Evolutionary conservation across 2,888 invertebrate genomes (phyloP).

Genomic region (Tetragonisca angustula): DNA sequence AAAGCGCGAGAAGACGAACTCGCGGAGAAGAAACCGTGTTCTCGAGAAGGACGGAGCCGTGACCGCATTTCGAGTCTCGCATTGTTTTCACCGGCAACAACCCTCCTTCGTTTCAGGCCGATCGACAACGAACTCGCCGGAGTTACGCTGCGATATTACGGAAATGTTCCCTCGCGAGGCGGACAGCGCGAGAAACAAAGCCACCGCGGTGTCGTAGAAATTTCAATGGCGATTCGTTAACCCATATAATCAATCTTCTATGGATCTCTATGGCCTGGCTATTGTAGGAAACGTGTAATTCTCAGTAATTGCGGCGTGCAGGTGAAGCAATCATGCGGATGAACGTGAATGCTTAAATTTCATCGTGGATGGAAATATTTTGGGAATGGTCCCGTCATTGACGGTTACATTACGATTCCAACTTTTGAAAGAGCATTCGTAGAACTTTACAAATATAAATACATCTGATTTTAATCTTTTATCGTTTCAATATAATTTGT

Average conservation of each 20-base stretch:
- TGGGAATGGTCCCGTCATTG: too few relatives aligned
- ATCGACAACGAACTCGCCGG: slow-evolving; percentile 48
- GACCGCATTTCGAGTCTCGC: slow-evolving; percentile 59
- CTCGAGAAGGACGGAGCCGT: slow-evolving; percentile 44
- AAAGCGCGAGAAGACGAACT: slow-evolving; percentile 35
- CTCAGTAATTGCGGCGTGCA: neutral
- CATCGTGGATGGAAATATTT: too few relatives aligned
- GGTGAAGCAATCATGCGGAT: neutral
- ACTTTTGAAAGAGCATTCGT: too few relatives aligned
- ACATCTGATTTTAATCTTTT: too few relatives aligned
- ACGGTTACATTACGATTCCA: too few relatives aligned
- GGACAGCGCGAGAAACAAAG: slow-evolving; percentile 27
- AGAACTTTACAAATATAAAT: too few relatives aligned
- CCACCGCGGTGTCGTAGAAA: slow-evolving; percentile 16
- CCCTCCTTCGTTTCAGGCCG: slow-evolving; percentile 47
- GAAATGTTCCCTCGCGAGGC: slow-evolving; percentile 22
- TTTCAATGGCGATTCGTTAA: slow-evolving; percentile 53
- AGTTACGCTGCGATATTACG: slow-evolving; percentile 38
- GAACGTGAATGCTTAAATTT: neutral
- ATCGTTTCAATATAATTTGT: too few relatives aligned
- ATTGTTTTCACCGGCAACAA: slow-evolving; percentile 53
- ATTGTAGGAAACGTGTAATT: slow-evolving; percentile 15
- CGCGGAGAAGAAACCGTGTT: slow-evolving; percentile 33
- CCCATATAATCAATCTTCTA: slow-evolving; percentile 30
- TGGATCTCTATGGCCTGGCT: neutral